Evolutionary conservation across 2,888 invertebrate genomes (phyloP), one percentile per base, ranked within the genome.

Genomic region (Nysson spinosus): DNA sequence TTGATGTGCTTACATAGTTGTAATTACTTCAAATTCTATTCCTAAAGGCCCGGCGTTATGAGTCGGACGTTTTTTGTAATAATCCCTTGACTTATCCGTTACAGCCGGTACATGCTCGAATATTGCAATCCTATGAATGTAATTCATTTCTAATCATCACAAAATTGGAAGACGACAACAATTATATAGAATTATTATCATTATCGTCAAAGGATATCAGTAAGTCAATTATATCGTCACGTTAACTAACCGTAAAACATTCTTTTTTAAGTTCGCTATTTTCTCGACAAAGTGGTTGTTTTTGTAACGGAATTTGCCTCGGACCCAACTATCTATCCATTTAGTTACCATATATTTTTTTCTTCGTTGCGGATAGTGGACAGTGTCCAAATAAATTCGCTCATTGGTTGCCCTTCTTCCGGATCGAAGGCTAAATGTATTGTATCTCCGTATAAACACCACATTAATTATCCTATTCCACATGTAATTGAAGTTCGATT

Each of bases 381-480:
- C 91, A 0, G 94, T 94, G 1, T 91, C 90, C 0, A 95, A 85
- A 77, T 93, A 93, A 68, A 92, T 94, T 90, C 92, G 93, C 12
- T 90, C 88, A 14, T 64, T 32, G 0, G 30, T 52, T 2, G 51
- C 7, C 26, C 54, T 65, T 6, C 77, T 72, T 0, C 81, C 80
- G 0, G 81, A 79, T 52, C 79, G 77, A 19, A 77, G 68, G 9
- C 69, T 79, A 9, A 66, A 64, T 4, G 52, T 54, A 6, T 63
- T 87, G 77, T 91, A 91, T 72, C 90, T 89, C 42, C 90, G 90
- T 9, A 95, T 87, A 71, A 95, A 95, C 4, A 95, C 85, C 0
- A 93, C 92, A 75, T 93, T 93, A 12, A 95, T 90, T 42, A 95
- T 91, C 64, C 93, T 89, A 64, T 92, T 93, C 95, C 95, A 95